Conservation (phyloP, 1,140 invertebrate genomes). For the Agrypnia vestita region DNA sequence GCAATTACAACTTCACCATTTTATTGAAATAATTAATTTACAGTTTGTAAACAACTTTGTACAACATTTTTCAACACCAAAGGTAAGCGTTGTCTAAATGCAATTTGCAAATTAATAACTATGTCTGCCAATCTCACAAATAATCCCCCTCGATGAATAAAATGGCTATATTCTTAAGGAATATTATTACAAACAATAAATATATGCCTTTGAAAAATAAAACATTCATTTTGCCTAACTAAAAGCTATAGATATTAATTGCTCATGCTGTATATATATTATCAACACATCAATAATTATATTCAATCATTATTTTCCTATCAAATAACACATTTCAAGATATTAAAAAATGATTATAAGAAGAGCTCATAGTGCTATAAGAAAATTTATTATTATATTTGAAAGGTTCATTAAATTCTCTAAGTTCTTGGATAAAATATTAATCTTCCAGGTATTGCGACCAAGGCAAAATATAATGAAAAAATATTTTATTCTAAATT, state of each 20-base stretch:
- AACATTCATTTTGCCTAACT: constrained; percentile 6
- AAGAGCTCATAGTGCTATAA: too few relatives aligned
- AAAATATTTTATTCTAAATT: too few relatives aligned
- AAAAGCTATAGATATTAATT: background rate
- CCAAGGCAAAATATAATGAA: too few relatives aligned
- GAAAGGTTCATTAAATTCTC: too few relatives aligned
- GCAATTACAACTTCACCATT: constrained; percentile 59
- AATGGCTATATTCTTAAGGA: constrained; percentile 5
- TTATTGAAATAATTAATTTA: constrained; percentile 60
- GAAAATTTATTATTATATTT: too few relatives aligned
- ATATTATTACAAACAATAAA: background rate
- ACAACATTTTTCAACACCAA: constrained; percentile 47
- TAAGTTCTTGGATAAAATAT: too few relatives aligned
- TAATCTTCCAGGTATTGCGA: too few relatives aligned
- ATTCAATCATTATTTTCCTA: constrained; percentile 2
- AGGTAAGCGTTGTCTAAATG: constrained; percentile 13
- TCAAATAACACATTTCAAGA: background rate
- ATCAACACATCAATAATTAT: background rate
- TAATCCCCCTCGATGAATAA: background rate
- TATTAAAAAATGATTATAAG: too few relatives aligned
- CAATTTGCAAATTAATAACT: constrained; percentile 18
- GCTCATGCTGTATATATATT: background rate
- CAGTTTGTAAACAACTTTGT: constrained; percentile 54
- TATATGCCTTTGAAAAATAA: background rate
- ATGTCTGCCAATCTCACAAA: background rate